A percentile compares a stretch with the other conserved stretches of the same genome.
Conservation (phyloP, 92 coral and sea anemone genomes). For the Epizoanthus scotinus region DNA sequence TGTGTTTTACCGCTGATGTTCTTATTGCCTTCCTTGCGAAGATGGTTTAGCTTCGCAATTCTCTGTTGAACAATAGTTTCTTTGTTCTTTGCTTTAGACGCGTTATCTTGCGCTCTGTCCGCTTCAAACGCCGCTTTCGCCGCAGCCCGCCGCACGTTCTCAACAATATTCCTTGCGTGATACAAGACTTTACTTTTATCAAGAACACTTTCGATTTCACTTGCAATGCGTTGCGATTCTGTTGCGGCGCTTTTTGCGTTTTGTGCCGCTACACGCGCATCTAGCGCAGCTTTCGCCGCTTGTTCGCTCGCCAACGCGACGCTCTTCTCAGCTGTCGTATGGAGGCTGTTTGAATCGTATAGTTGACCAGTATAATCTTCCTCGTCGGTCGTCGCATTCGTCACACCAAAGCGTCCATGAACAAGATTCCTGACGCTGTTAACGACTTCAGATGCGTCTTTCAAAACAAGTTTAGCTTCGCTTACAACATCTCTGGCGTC, state of each 20-base stretch:
- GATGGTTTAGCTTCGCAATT: not conserved
- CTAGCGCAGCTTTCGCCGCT: slow-evolving; percentile 12
- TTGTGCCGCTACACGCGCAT: slow-evolving; percentile 19
- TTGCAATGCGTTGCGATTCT: not conserved
- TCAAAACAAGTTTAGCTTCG: slow-evolving; percentile 73
- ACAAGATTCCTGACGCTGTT: slow-evolving; percentile 61
- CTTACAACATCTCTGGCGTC: slow-evolving; percentile 67
- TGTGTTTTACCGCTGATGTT: not conserved
- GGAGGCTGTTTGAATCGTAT: not conserved
- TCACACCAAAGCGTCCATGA: slow-evolving; percentile 37
- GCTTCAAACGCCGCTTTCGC: not conserved
- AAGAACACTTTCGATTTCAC: not conserved
- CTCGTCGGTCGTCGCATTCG: not conserved
- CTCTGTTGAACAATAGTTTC: not conserved
- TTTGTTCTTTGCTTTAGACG: not conserved
- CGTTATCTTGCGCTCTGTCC: not conserved
- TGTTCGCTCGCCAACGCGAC: slow-evolving; percentile 3
- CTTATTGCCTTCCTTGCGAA: not conserved
- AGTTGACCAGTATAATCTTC: not conserved
- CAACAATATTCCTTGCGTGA: not conserved
- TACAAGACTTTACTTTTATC: not conserved
- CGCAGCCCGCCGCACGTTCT: not conserved
- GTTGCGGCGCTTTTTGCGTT: slow-evolving; percentile 14
- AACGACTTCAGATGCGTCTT: slow-evolving; percentile 68
- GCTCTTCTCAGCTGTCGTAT: not conserved